These are phyloP conservation scores for Neuroterus valhalla DNA, from an alignment of 1,140 invertebrate genomes.

Conservation along the genomic window DNA sequence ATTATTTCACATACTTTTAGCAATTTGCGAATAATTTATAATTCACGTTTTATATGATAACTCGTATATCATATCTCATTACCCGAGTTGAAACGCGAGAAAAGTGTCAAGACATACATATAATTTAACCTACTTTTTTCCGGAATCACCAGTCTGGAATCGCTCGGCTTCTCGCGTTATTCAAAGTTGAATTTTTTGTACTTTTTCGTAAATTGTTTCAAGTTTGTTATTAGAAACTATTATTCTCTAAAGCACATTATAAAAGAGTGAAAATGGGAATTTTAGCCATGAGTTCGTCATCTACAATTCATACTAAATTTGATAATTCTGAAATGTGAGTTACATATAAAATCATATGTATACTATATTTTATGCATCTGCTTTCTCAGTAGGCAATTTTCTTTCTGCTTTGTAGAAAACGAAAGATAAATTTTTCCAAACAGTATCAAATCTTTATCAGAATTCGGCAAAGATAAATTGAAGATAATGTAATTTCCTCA, in stretches of 20 bases:
- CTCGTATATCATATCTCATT: constrained; percentile 20
- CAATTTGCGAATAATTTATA: constrained; percentile 2
- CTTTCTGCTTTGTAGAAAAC: too few species aligned
- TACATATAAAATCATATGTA: too few species aligned
- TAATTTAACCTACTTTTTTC: constrained; percentile 25
- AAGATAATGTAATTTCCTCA: too few species aligned
- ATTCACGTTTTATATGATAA: constrained; percentile 1
- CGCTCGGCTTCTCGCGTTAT: not conserved
- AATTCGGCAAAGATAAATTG: too few species aligned
- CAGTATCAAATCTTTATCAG: too few species aligned
- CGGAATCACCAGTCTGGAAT: constrained; percentile 2
- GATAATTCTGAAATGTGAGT: too few species aligned
- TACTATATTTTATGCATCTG: too few species aligned
- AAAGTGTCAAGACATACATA: constrained; percentile 26
- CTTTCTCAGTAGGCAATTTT: too few species aligned
- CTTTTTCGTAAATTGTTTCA: not conserved
- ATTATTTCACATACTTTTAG: not conserved
- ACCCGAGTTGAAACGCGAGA: constrained; percentile 12
- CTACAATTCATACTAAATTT: too few species aligned
- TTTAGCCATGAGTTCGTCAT: too few species aligned
- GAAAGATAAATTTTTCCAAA: too few species aligned
- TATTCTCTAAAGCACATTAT: not conserved
- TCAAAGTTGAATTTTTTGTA: not conserved
- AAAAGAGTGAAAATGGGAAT: too few species aligned
- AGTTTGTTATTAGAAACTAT: not conserved